A percentile compares a stretch with the other conserved stretches of the same genome.
phyloP scores from a whole-genome alignment of 2,113 vertebrate species.

The Apus apus region DNA sequence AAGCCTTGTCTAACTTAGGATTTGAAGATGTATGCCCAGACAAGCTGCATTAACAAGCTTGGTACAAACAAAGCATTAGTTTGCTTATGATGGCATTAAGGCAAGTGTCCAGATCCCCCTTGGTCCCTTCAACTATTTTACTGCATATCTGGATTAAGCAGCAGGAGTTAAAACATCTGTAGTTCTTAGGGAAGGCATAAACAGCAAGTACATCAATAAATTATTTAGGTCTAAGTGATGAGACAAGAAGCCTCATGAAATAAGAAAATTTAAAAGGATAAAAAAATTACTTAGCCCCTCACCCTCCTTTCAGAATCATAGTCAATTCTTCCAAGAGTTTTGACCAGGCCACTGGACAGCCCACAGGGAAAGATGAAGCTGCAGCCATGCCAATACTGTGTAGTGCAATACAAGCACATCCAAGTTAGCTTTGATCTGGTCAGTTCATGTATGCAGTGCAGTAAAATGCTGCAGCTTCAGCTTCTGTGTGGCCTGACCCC shows the following conservation, averaged over 20 bases:
- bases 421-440: not conserved
- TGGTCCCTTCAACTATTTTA: not conserved
- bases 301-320: not conserved
- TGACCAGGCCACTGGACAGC: not conserved
- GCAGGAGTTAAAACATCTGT: not conserved
- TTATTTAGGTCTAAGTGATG: not conserved
- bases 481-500: not conserved
- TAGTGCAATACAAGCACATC: not conserved
- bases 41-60: not conserved
- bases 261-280: not conserved
- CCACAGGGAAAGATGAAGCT: not conserved
- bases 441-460: not conserved
- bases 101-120: not conserved
- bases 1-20: not conserved
- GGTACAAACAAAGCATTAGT: not conserved
- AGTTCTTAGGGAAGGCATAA: not conserved
- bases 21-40: not conserved
- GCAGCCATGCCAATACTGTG: not conserved
- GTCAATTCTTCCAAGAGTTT: not conserved
- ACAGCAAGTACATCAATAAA: not conserved
- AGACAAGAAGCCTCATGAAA: not conserved
- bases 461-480: not conserved
- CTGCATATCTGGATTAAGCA: not conserved
- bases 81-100: not conserved
- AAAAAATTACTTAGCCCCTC: not conserved